Base-by-base conservation (phyloP, 2,113 vertebrate genomes). In the Callaeas wilsoni region DNA sequence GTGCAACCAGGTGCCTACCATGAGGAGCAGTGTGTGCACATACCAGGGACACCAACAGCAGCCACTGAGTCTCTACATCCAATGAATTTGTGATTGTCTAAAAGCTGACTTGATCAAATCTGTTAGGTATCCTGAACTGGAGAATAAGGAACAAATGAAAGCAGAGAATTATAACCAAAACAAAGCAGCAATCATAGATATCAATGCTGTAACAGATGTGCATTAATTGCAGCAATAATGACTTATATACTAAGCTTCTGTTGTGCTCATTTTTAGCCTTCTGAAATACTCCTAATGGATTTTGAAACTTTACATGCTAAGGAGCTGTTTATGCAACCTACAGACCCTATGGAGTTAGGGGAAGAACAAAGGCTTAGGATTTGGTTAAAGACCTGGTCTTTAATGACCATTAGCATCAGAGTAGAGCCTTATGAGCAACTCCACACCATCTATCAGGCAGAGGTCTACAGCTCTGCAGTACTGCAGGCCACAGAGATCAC, bases 161-260 rank as follows among this genome's bases (percentile, higher is more conserved):
- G 23, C 15, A 41, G 14, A 77, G 21, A 5, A 64, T 62, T 90
- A 62, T n/a, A 53, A 33, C 10, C n/a, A 55, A 84, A 93, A 0
- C 1, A 35, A 79, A 55, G 53, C 8, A 13, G 5, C 22, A 47
- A 6, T 41, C 26, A 30, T 4, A 69, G 9, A 16, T 37, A 68
- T 12, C 22, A 79, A 25, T 35, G 9, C 5, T 77, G 16, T 46
- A 42, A 39, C 33, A 42, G 6, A 26, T 0, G 0, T 50, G 8
- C 22, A 44, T 90, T 57, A 57, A 83, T 67, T 77, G 21, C 42
- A 84, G 23, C 23, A 70, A 22, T 65, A 67, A 70, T 30, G 6
- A 33, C 33, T n/a, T 25, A 9, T 5, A 32, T 6, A 81, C 7
- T 21, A 42, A 80, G 11, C 6, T 49, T 79, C 26, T 69, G 3